Base-by-base conservation (phyloP, 2,888 invertebrate genomes). In the Lasioglossum vierecki region DNA sequence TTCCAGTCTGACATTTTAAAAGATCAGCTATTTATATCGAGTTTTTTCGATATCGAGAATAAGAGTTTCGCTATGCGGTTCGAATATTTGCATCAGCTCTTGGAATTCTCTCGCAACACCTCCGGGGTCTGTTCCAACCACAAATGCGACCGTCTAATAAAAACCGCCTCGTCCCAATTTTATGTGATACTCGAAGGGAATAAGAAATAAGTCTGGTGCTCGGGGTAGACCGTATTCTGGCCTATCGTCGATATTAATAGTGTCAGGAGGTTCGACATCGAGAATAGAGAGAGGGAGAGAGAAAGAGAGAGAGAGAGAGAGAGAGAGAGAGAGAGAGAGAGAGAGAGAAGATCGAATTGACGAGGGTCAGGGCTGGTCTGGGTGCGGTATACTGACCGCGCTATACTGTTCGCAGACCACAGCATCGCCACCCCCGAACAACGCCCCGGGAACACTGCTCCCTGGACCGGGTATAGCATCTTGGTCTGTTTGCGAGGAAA, bases 181-280 rank as follows among this genome's bases (percentile, higher is more conserved):
- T 15, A 73, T 68, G 4, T 26, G 46, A 39, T 39, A 5, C 53
- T 13, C 22, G 39, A 46, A 22, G 68, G 44, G 63, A 79, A 66
- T 60, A 60, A 60, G 60, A 26, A 60, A 60, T 46, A 66, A 57
- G 57, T 44, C 35, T 53, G 66, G 66, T 9, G 46, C 22, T 41
- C 22, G 4, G 9, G 80, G 68, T 8, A 39, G 66, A 73, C 44
- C 80, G 88, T 30, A 63, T 30, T 53, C 84, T 79, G 83, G 82
- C 82, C 79, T 80, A 90, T 89, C 85, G 80, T 76, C 75, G 86
- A 85, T 85, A 88, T 86, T 80, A 86, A 90, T 86, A 86, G 80
- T 83, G 80, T 63, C 44, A n/a, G n/a, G n/a, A n/a, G n/a, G 63
- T 68, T 74, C 68, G 44, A 53, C 74, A 66, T 63, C 70, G 39